phyloP scores from a whole-genome alignment of 2,888 invertebrate species.

The Corythucha ciliata region DNA sequence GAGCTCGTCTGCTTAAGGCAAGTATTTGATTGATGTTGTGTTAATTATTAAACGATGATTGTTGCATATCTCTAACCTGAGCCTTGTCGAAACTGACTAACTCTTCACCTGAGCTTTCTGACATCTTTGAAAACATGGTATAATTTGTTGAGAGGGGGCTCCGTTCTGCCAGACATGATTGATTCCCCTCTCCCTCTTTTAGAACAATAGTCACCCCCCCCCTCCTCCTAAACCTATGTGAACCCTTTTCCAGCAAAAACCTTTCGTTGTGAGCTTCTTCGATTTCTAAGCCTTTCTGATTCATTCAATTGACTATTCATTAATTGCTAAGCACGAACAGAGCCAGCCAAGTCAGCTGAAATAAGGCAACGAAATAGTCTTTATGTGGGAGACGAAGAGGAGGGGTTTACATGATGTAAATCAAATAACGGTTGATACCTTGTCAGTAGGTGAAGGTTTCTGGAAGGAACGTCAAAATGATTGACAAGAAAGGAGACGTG shows the following conservation, averaged over 20 bases:
- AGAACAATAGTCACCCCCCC: not conserved
- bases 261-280: no score
- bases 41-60: constrained; percentile 32
- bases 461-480: no score
- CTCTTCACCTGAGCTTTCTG: constrained; percentile 21
- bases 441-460: no score
- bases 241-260: constrained; percentile 20
- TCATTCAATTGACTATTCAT: no score
- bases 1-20: constrained; percentile 23
- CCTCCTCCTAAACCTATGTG: not conserved
- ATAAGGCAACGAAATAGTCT: no score
- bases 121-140: constrained; percentile 24
- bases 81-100: constrained; percentile 26
- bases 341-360: no score
- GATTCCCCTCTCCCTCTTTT: constrained; percentile 22
- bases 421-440: no score
- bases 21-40: constrained; percentile 31
- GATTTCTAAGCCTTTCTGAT: no score
- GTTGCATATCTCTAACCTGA: constrained; percentile 25
- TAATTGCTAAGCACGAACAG: no score
- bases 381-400: no score
- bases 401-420: no score
- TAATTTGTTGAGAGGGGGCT: constrained; percentile 25
- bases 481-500: no score
- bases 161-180: constrained; percentile 15